Percentiles rank a stretch among this genome's conserved stretches.
phyloP scores from a whole-genome alignment of 2,113 vertebrate species.

The Mus spicilegus region DNA sequence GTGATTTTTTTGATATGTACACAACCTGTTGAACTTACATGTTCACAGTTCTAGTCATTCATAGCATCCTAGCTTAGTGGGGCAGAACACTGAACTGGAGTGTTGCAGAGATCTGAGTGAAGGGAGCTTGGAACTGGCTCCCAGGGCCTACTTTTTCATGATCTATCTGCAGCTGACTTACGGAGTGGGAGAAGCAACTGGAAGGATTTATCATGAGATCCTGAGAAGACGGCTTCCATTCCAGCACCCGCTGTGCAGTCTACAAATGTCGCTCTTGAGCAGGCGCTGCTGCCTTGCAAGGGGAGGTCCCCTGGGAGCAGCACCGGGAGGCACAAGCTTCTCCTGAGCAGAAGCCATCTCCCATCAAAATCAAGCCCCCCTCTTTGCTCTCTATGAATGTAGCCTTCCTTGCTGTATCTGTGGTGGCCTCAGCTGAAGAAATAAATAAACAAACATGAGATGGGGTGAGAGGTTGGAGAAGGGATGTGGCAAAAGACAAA shows the following conservation, averaged over 20 bases:
- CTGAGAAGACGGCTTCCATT: accelerated
- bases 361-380: not conserved
- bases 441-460: slow-evolving; percentile 71
- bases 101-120: not conserved
- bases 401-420: not conserved
- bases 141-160: accelerated
- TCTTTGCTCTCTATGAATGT: not conserved
- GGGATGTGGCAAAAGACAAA: slow-evolving; percentile 65
- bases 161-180: not conserved
- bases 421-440: slow-evolving; percentile 37
- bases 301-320: not conserved
- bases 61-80: not conserved
- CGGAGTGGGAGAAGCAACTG: not conserved
- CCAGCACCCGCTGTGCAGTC: accelerated
- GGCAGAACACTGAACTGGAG: not conserved
- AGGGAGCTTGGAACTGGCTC: not conserved
- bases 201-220: not conserved
- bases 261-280: not conserved
- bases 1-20: not conserved
- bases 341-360: not conserved
- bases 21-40: not conserved
- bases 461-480: slow-evolving; percentile 66
- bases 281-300: accelerated
- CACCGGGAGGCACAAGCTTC: not conserved
- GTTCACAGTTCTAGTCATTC: not conserved